Conservation (phyloP, 2,797 vertebrate genomes). For the Masticophis lateralis region DNA sequence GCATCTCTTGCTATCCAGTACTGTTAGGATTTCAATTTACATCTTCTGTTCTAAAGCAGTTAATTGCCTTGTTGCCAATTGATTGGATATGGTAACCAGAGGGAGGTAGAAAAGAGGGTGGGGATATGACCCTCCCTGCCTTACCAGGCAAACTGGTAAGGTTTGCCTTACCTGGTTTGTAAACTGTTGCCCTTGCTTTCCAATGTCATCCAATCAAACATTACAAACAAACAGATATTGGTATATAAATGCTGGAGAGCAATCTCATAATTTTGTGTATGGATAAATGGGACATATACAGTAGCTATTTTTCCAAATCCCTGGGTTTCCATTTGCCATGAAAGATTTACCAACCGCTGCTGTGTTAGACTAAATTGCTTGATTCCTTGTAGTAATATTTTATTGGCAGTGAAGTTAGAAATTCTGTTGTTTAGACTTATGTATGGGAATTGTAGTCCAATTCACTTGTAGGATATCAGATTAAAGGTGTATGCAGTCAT, state of each 20-base stretch:
- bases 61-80: not conserved
- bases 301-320: not conserved
- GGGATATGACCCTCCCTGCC: not conserved
- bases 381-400: not conserved
- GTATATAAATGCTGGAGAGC: not conserved
- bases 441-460: not conserved
- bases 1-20: too few relatives aligned
- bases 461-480: not conserved
- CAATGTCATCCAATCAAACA: not conserved
- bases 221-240: not conserved
- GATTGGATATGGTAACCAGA: not conserved
- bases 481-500: not conserved
- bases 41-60: not conserved
- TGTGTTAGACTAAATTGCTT: not conserved
- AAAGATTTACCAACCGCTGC: not conserved
- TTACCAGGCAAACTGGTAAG: not conserved
- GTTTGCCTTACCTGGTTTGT: not conserved
- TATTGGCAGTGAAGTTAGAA: not conserved
- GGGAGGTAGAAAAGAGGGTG: not conserved
- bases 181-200: not conserved
- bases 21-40: not conserved
- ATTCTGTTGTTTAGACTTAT: not conserved
- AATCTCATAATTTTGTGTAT: not conserved
- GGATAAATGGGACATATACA: not conserved
- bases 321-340: not conserved